Percentiles rank a stretch among this genome's conserved stretches.
Evolutionary conservation across 2,113 vertebrate species (phyloP).

Genomic region (Tautogolabrus adspersus): DNA sequence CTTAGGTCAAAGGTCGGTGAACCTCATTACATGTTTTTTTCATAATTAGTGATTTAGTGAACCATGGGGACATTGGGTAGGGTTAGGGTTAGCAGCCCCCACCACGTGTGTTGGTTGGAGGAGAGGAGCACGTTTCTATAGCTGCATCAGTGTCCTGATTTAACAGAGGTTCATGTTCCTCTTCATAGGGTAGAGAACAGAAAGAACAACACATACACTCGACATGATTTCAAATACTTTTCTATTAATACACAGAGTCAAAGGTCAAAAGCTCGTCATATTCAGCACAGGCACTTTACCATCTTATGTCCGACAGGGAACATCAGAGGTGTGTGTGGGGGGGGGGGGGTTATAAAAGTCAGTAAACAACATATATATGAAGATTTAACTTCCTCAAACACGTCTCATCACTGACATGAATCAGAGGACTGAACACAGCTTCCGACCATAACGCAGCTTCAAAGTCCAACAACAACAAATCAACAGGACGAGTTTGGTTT

Average conservation of each 20-base stretch:
- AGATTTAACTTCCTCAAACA: neutral
- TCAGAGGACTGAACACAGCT: neutral
- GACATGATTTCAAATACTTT: slow-evolving; percentile 10
- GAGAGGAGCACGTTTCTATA: too few relatives aligned
- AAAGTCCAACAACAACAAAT: neutral
- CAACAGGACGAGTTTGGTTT: slow-evolving; percentile 10
- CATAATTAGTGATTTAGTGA: too few relatives aligned
- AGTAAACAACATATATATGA: slow-evolving; percentile 52
- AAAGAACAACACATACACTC: neutral
- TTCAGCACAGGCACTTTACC: slow-evolving; percentile 76
- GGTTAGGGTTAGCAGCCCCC: too few relatives aligned
- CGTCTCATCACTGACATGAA: slow-evolving; percentile 33
- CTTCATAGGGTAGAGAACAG: too few relatives aligned
- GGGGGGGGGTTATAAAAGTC: too few relatives aligned
- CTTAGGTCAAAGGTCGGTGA: too few relatives aligned
- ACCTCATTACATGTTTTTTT: too few relatives aligned
- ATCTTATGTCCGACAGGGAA: slow-evolving; percentile 40
- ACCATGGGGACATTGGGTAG: too few relatives aligned
- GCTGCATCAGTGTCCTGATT: too few relatives aligned
- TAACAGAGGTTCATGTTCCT: too few relatives aligned
- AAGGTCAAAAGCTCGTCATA: slow-evolving; percentile 53
- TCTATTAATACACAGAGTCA: slow-evolving; percentile 82
- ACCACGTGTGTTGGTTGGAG: too few relatives aligned
- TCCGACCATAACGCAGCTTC: neutral
- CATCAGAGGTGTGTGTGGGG: neutral